Percentiles rank a stretch among this genome's conserved stretches.
These are phyloP conservation scores for Coreius guichenoti DNA, from an alignment of 2,797 vertebrate genomes.

Conservation along the genomic window DNA sequence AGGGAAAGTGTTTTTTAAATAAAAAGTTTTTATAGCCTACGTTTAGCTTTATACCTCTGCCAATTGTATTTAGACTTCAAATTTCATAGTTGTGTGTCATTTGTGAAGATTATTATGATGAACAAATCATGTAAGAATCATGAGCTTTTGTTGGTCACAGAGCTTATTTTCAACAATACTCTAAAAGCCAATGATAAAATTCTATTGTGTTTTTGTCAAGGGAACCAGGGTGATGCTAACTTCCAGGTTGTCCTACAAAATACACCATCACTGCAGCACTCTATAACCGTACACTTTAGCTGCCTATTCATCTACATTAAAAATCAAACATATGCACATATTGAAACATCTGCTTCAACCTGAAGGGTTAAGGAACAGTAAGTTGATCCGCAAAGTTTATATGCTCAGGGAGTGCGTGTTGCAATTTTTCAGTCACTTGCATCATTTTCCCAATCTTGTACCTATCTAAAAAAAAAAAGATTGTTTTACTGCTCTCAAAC, in stretches of 20 bases:
- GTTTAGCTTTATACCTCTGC: background rate
- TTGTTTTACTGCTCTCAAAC: constrained; percentile 15
- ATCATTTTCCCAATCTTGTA: constrained; percentile 1
- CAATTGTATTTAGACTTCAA: background rate
- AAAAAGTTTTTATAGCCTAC: background rate
- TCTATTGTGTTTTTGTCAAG: background rate
- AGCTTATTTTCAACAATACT: background rate
- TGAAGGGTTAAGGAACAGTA: background rate
- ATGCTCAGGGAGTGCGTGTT: background rate
- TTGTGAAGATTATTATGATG: background rate
- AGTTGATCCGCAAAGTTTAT: background rate
- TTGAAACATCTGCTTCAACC: constrained; percentile 24
- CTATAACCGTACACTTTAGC: background rate
- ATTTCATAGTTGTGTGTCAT: background rate
- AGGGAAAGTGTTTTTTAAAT: background rate
- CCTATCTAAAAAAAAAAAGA: background rate
- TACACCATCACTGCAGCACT: background rate
- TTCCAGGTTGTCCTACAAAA: background rate
- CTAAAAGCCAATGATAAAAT: background rate
- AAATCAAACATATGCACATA: background rate
- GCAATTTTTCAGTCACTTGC: constrained; percentile 17
- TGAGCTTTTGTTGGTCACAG: background rate
- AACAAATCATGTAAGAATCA: background rate
- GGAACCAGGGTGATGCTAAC: background rate
- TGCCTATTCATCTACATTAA: constrained; percentile 4